These are phyloP conservation scores for Lonchura striata DNA, from an alignment of 2,113 vertebrate genomes.

Conservation along the genomic window DNA sequence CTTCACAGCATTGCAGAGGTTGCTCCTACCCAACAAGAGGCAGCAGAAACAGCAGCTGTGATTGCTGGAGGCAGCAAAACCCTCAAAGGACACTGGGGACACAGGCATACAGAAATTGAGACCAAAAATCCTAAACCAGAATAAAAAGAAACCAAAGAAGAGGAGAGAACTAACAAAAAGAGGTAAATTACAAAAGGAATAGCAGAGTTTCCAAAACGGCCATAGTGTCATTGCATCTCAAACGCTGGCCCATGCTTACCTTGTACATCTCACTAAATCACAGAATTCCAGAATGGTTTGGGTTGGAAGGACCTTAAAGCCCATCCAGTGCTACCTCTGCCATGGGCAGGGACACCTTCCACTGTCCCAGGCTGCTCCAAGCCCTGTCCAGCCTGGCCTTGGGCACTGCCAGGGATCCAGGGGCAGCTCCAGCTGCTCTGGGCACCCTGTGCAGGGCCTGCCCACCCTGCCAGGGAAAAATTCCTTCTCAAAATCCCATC, in stretches of 20 bases:
- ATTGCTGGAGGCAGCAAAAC: neutral
- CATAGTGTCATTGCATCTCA: neutral
- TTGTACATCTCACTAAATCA: neutral
- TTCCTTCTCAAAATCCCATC: neutral
- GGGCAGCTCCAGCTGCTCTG: neutral
- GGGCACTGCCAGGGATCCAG: neutral
- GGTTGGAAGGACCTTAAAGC: neutral
- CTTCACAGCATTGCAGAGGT: neutral
- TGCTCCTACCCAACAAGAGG: rapidly evolving
- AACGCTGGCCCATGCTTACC: neutral
- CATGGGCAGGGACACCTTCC: neutral
- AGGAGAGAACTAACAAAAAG: neutral
- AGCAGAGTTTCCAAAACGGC: neutral
- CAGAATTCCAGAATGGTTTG: neutral
- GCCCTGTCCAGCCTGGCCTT: neutral
- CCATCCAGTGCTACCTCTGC: rapidly evolving
- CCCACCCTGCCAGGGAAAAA: neutral
- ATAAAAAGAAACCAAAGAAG: neutral
- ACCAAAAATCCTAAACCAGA: neutral
- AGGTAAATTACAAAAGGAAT: neutral
- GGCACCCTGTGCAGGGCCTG: neutral
- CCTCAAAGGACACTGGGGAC: neutral
- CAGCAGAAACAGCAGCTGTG: neutral
- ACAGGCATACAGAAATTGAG: neutral
- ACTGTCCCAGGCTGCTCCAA: neutral